Conservation (phyloP, 1,140 invertebrate species). For the Nasonia longicornis region DNA sequence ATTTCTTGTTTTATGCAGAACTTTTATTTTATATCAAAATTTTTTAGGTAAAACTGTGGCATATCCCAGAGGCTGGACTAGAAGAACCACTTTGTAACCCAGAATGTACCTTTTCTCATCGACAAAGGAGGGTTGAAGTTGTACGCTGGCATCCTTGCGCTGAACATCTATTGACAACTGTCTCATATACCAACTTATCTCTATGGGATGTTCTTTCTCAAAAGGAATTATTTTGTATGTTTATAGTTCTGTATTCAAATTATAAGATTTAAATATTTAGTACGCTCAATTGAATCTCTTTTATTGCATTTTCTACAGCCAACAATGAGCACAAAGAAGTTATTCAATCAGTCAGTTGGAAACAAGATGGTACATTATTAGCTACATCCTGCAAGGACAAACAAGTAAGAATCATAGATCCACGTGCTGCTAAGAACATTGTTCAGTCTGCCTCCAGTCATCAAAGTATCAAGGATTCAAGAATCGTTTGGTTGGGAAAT, state of each 20-base stretch:
- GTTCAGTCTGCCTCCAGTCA: constrained; percentile 80
- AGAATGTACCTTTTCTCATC: constrained; percentile 84
- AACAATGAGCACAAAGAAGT: constrained; percentile 85
- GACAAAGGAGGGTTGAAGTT: constrained; percentile 85
- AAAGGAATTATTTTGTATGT: constrained; percentile 82
- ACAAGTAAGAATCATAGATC: constrained; percentile 84
- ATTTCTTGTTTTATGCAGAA: constrained; percentile 32
- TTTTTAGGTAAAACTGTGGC: constrained; percentile 84
- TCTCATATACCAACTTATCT: constrained; percentile 84
- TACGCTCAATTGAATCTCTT: constrained; percentile 4
- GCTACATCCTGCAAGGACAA: constrained; percentile 86
- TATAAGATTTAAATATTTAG: neutral
- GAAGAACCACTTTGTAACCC: constrained; percentile 83
- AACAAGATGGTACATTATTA: constrained; percentile 81
- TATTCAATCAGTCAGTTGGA: constrained; percentile 88
- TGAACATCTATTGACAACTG: constrained; percentile 86
- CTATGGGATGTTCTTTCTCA: constrained; percentile 88
- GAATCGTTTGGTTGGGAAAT: constrained; percentile 89
- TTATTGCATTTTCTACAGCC: constrained; percentile 66
- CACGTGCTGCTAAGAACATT: constrained; percentile 74
- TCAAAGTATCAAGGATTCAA: constrained; percentile 90
- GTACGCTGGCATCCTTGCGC: constrained; percentile 89
- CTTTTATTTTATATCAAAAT: constrained; percentile 17
- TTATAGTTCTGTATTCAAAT: constrained; percentile 24
- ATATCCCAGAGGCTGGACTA: constrained; percentile 83